Evolutionary conservation across 2,797 vertebrate genomes (phyloP), one percentile per base, ranked within the genome.

Genomic region (Phrynocephalus vlangalii): DNA sequence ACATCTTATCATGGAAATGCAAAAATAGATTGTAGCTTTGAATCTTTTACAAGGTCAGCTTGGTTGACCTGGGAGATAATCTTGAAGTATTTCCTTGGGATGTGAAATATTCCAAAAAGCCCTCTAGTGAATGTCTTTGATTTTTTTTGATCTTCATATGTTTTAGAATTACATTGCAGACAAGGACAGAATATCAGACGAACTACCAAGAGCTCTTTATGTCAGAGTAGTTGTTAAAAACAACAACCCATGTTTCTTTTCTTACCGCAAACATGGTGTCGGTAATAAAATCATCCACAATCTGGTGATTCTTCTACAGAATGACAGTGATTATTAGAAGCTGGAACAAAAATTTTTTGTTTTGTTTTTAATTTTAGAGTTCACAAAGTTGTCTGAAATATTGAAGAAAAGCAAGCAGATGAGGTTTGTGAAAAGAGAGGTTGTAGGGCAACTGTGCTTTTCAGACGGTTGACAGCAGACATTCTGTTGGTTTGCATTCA

Each of bases 81-180:
- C 79, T 1, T 67, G 80, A 93, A 66, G 60, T 9, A 6, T 28
- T 90, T 79, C 92, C 85, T 67, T 72, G 82, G 90, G 38, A 33
- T 91, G 38, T 28, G 7, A 71, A 83, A 22, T 1, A 52, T 90
- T 80, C 89, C 86, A 86, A 94, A 94, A 84, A 33, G 93, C 56
- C 68, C 86, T 87, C 90, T 83, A 91, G 91, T 91, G 86, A 77
- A 88, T 72, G 63, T 88, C 88, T 89, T 86, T 68, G 79, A 92
- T 81, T 38, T 87, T 88, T 20, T 24, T 20, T 22, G 7, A 7
- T 4, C 11, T 9, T 90, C 89, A 91, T 80, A 82, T 92, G 91
- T 91, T 95, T 96, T 88, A 95, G 89, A 94, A 95, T 93, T 88
- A 63, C 85, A 44, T 56, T 56, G 77, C 5, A 88, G 79, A 90